phyloP scores from a whole-genome alignment of 2,888 invertebrate genomes.

The Pterostichus niger region DNA sequence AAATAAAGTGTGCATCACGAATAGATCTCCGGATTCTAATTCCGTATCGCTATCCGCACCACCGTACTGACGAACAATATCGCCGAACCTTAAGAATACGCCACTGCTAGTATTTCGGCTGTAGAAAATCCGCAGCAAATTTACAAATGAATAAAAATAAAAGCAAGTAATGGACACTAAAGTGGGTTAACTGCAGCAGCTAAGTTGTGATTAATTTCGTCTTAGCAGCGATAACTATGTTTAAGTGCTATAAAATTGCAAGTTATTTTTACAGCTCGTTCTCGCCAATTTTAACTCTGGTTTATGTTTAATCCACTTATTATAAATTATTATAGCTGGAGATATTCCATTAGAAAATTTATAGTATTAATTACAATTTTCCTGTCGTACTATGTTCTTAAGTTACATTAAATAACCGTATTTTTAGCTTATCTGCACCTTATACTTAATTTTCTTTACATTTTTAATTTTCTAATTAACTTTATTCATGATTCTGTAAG shows the following conservation, averaged over 20 bases:
- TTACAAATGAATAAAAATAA: conserved; percentile 57
- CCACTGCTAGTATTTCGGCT: too few species aligned
- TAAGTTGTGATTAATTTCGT: conserved; percentile 46
- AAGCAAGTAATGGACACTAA: conserved; percentile 40
- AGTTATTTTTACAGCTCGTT: conserved; percentile 46
- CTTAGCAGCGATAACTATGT: conserved; percentile 39
- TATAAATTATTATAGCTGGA: conserved; percentile 26
- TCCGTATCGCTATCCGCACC: too few species aligned
- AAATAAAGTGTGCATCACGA: too few species aligned
- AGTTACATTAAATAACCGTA: background rate
- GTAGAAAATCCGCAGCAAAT: background rate
- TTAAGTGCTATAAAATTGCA: conserved; percentile 54
- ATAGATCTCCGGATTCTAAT: too few species aligned
- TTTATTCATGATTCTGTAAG: background rate
- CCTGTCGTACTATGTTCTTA: conserved; percentile 22
- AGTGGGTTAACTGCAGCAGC: conserved; percentile 32
- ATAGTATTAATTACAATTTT: conserved; percentile 33
- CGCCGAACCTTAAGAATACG: background rate
- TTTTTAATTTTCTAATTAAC: conserved; percentile 30
- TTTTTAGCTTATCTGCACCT: conserved; percentile 36
- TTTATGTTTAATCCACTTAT: conserved; percentile 54
- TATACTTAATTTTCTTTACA: conserved; percentile 33
- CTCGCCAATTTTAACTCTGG: conserved; percentile 36
- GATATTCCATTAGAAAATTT: conserved; percentile 27
- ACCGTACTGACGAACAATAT: too few species aligned